A percentile compares a stretch with the other conserved stretches of the same genome.
Conservation (phyloP, 2,797 vertebrate species). For the Podargus strigoides region DNA sequence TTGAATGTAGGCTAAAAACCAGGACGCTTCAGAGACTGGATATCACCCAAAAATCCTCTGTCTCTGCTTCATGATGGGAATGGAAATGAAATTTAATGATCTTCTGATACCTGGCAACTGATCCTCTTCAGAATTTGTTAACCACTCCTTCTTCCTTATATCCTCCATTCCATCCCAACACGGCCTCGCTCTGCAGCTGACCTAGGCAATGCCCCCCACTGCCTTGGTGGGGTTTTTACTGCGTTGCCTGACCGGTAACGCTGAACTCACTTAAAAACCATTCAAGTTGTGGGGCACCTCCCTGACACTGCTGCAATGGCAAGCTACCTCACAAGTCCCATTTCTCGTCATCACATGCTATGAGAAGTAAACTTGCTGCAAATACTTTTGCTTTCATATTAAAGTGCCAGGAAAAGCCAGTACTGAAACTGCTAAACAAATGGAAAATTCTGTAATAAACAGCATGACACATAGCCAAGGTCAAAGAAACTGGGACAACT, state of each 20-base stretch:
- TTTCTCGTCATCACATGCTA: neutral
- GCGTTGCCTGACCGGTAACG: neutral
- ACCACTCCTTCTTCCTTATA: neutral
- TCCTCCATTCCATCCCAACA: too few species aligned
- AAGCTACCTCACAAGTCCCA: neutral
- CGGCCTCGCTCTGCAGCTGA: accelerated
- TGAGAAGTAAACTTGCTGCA: neutral
- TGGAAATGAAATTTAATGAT: neutral
- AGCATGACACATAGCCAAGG: neutral
- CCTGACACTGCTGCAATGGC: neutral
- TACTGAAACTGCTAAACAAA: neutral
- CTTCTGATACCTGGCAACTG: neutral
- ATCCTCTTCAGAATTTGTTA: neutral
- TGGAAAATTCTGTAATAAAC: neutral
- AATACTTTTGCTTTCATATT: neutral
- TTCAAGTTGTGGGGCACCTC: neutral
- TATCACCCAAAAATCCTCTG: neutral
- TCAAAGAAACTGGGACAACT: neutral
- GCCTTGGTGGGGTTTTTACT: neutral
- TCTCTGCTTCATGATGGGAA: neutral
- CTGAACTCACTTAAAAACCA: neutral
- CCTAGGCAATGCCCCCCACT: neutral
- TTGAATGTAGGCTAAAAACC: neutral
- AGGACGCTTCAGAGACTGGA: neutral
- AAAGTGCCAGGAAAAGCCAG: neutral